Conservation (phyloP, 2,797 vertebrate genomes). For the Sciurus vulgaris region DNA sequence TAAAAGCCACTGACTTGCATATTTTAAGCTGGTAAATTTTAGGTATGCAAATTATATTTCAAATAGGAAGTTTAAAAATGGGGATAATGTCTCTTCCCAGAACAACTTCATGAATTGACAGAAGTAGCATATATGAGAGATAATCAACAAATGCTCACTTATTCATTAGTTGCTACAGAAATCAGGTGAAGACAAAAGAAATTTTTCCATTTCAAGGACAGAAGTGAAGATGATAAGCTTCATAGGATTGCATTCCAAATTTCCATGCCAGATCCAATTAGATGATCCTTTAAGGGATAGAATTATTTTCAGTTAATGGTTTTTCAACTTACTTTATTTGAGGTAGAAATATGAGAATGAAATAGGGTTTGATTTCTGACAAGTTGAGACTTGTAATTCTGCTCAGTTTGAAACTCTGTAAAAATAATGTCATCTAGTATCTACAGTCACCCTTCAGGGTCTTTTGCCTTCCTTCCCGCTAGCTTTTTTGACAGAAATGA, state of each 20-base stretch:
- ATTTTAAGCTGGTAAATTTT: conserved; percentile 44
- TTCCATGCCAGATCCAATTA: conserved; percentile 71
- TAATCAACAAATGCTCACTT: background rate
- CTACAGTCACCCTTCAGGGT: background rate
- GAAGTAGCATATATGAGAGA: background rate
- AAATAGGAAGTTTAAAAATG: conserved; percentile 56
- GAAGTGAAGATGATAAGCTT: conserved; percentile 69
- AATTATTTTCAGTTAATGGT: conserved; percentile 75
- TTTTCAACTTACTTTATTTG: conserved; percentile 67
- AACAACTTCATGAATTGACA: conserved; percentile 51
- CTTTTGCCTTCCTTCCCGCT: conserved; percentile 54
- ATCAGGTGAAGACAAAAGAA: conserved; percentile 67
- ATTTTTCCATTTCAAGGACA: conserved; percentile 68
- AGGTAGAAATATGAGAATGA: conserved; percentile 75
- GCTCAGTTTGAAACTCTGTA: conserved; percentile 68
- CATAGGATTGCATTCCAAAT: conserved; percentile 46
- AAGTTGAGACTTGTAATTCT: conserved; percentile 75
- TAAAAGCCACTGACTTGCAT: conserved; percentile 30
- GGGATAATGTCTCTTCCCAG: background rate
- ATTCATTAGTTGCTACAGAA: conserved; percentile 63
- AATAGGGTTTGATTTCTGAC: conserved; percentile 40
- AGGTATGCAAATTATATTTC: conserved; percentile 51
- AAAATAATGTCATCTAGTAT: conserved; percentile 69
- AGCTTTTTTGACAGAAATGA: conserved; percentile 69
- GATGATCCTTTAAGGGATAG: conserved; percentile 69